Evolutionary conservation across 1,140 invertebrate species (phyloP).

Genomic region (Gonatopus flavifemur): DNA sequence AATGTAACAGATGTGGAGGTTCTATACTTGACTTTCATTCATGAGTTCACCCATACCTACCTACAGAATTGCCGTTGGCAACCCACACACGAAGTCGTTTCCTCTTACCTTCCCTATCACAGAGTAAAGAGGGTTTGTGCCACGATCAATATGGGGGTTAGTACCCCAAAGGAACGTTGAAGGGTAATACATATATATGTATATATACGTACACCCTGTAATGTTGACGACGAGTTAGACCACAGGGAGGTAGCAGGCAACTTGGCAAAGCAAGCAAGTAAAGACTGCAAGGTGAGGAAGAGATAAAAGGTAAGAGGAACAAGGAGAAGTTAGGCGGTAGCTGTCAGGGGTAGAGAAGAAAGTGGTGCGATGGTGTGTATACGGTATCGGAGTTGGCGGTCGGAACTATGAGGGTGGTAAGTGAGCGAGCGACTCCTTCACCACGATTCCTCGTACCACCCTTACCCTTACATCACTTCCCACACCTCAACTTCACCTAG

Average conservation of each 20-base stretch:
- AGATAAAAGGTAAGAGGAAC: constrained; percentile 18
- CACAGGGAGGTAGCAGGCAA: constrained; percentile 39
- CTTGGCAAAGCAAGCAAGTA: constrained; percentile 23
- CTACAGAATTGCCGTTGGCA: no score
- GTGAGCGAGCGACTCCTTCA: constrained; percentile 56
- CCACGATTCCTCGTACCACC: constrained; percentile 40
- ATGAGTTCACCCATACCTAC: no score
- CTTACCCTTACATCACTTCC: constrained; percentile 19
- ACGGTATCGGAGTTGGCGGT: constrained; percentile 44
- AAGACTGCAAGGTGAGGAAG: constrained; percentile 1
- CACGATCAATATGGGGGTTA: constrained; percentile 50
- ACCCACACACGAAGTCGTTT: no score
- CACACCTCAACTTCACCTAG: constrained; percentile 21
- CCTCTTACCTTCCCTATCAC: no score
- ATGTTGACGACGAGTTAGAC: constrained; percentile 49
- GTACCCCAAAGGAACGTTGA: constrained; percentile 29
- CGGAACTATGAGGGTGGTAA: constrained; percentile 52
- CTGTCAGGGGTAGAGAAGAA: background rate
- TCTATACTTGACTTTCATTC: no score
- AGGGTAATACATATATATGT: constrained; percentile 26
- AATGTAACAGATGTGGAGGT: no score
- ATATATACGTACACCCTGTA: constrained; percentile 47
- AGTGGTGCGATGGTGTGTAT: constrained; percentile 25
- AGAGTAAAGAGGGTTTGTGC: constrained; percentile 49
- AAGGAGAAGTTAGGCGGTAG: constrained; percentile 4